Evolutionary conservation across 1,140 invertebrate species (phyloP).

Genomic region (Berghia stephanieae): DNA sequence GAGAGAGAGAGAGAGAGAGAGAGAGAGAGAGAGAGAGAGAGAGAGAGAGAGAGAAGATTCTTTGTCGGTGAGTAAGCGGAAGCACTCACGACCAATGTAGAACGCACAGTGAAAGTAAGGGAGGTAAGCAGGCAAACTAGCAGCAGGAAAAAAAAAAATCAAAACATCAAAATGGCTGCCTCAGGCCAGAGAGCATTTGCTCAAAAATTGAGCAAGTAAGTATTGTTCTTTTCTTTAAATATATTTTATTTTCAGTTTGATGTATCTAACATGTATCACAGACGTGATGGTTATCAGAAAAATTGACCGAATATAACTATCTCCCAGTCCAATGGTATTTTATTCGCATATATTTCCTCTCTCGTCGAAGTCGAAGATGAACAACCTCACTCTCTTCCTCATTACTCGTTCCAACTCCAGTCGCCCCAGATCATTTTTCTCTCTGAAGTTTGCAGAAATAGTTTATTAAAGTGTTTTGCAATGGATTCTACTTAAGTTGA

Average conservation of each 20-base stretch:
- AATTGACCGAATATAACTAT: neutral
- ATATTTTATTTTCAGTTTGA: too few species aligned
- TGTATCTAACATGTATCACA: too few species aligned
- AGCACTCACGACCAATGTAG: neutral
- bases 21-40: constrained; percentile 25
- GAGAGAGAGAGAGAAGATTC: constrained; percentile 24
- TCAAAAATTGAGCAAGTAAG: constrained; percentile 81
- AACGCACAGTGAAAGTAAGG: neutral
- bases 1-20: constrained; percentile 1
- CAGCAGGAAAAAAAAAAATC: neutral
- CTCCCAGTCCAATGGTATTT: neutral
- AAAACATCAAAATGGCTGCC: constrained; percentile 43
- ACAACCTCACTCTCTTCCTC: neutral
- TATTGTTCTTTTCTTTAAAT: neutral
- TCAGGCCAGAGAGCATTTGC: constrained; percentile 78
- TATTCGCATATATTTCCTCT: neutral
- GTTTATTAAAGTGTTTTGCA: too few species aligned
- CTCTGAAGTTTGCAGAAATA: too few species aligned
- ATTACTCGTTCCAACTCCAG: neutral
- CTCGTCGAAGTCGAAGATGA: neutral
- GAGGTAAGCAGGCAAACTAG: neutral
- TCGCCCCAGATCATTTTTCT: too few species aligned
- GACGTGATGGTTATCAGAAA: too few species aligned
- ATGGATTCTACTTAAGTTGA: too few species aligned
- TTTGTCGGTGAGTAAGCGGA: neutral